phyloP scores from a whole-genome alignment of 2,113 vertebrate genomes.

The Triplophysa tibetana region DNA sequence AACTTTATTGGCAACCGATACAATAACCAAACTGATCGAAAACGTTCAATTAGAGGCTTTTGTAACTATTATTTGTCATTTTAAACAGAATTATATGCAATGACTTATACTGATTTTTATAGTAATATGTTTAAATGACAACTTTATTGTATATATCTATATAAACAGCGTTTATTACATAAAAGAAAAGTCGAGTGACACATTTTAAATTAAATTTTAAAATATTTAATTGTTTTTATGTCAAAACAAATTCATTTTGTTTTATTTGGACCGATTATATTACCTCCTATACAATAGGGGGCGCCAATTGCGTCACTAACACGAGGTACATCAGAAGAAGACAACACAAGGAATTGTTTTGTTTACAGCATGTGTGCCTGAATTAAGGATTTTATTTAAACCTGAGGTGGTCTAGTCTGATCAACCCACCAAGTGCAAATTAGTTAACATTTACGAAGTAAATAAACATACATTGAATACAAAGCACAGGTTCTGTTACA shows the following conservation, averaged over 20 bases:
- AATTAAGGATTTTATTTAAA: neutral
- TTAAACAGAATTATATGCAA: no score
- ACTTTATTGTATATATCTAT: no score
- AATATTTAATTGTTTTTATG: no score
- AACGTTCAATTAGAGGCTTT: neutral
- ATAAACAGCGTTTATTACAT: no score
- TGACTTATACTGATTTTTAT: no score
- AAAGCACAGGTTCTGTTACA: neutral
- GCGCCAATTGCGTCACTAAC: neutral
- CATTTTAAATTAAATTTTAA: no score
- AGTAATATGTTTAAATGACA: no score
- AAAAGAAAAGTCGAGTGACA: no score
- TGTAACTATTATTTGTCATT: neutral
- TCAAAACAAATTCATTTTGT: neutral
- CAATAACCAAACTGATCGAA: neutral
- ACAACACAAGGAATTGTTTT: neutral
- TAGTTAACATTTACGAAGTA: no score
- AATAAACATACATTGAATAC: neutral
- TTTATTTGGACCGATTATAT: neutral
- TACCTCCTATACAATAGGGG: slow-evolving; percentile 28
- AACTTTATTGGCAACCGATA: slow-evolving; percentile 13
- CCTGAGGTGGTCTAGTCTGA: neutral
- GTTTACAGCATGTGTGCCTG: neutral
- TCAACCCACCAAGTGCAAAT: neutral
- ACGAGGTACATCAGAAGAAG: neutral